A percentile compares a stretch with the other conserved stretches of the same genome.
These are phyloP conservation scores for Asteroscopus sphinx DNA, from an alignment of 2,888 invertebrate genomes.

Conservation along the genomic window DNA sequence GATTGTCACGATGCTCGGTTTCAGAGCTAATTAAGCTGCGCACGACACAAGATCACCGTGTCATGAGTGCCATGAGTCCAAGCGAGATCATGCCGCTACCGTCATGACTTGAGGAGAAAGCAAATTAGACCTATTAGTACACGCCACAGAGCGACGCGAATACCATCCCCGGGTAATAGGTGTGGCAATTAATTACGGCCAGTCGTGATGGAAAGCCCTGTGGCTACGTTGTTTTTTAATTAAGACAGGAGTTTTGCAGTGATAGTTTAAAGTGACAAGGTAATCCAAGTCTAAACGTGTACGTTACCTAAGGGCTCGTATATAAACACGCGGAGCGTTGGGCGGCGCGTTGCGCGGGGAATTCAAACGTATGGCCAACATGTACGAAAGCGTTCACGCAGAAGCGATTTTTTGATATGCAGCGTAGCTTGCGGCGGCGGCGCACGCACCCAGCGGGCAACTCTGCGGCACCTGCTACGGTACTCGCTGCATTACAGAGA, in stretches of 20 bases:
- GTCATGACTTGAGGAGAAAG: conserved; percentile 70
- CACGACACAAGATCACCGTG: conserved; percentile 75
- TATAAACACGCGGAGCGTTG: too few relatives aligned
- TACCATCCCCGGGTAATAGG: conserved; percentile 62
- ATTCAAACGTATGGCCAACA: too few relatives aligned
- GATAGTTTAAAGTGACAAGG: conserved; percentile 1
- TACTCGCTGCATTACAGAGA: too few relatives aligned
- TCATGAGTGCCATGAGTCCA: conserved; percentile 62
- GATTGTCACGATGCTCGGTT: conserved; percentile 55
- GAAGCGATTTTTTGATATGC: too few relatives aligned
- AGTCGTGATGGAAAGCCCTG: conserved; percentile 48
- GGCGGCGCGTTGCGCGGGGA: too few relatives aligned
- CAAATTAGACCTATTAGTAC: conserved; percentile 82
- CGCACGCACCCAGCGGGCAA: too few relatives aligned
- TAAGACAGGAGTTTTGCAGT: conserved; percentile 9
- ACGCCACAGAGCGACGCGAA: conserved; percentile 70
- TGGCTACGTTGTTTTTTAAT: conserved; percentile 28
- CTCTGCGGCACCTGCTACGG: too few relatives aligned
- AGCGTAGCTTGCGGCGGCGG: too few relatives aligned
- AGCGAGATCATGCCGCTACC: conserved; percentile 66
- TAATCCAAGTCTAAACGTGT: not conserved
- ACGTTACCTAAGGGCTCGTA: not conserved
- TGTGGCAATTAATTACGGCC: conserved; percentile 66
- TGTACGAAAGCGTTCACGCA: too few relatives aligned
- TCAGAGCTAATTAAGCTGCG: conserved; percentile 78